Conservation (phyloP, 2,113 vertebrate genomes). For the Mustela lutreola region DNA sequence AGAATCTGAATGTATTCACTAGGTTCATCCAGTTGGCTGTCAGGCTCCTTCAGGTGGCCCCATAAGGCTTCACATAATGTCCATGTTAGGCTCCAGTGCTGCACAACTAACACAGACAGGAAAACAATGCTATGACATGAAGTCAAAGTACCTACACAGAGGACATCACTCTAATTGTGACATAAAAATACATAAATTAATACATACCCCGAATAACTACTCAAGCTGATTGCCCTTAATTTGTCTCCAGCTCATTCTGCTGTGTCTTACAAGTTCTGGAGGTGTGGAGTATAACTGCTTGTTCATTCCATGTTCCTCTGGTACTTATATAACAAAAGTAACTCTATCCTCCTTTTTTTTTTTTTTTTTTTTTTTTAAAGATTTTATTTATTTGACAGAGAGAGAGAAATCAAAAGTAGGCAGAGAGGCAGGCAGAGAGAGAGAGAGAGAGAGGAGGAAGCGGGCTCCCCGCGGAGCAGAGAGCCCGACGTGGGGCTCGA, state of each 20-base stretch:
- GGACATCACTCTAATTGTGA: neutral
- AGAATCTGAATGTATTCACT: constrained; percentile 89
- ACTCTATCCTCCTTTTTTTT: neutral
- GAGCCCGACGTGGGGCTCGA: too few species aligned
- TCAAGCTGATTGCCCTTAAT: neutral
- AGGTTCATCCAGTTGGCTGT: constrained; percentile 85
- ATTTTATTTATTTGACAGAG: too few species aligned
- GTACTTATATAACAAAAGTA: neutral
- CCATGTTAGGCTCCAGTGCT: constrained; percentile 95
- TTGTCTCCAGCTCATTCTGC: neutral
- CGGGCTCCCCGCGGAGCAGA: too few species aligned
- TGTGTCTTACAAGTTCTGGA: neutral
- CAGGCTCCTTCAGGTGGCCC: constrained; percentile 90
- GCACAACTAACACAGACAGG: constrained; percentile 86
- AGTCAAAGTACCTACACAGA: neutral
- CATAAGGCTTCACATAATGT: constrained; percentile 95
- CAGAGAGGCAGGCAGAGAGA: too few species aligned
- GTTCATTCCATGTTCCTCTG: neutral
- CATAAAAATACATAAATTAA: constrained; percentile 8
- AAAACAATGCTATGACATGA: neutral
- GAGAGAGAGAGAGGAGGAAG: too few species aligned
- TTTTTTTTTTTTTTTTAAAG: neutral
- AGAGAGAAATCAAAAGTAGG: too few species aligned
- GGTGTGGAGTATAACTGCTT: neutral
- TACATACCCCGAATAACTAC: neutral